Percentiles rank a stretch among this genome's conserved stretches.
These are phyloP conservation scores for Pocillopora grandis DNA, from an alignment of 92 coral and sea anemone species.

Conservation along the genomic window DNA sequence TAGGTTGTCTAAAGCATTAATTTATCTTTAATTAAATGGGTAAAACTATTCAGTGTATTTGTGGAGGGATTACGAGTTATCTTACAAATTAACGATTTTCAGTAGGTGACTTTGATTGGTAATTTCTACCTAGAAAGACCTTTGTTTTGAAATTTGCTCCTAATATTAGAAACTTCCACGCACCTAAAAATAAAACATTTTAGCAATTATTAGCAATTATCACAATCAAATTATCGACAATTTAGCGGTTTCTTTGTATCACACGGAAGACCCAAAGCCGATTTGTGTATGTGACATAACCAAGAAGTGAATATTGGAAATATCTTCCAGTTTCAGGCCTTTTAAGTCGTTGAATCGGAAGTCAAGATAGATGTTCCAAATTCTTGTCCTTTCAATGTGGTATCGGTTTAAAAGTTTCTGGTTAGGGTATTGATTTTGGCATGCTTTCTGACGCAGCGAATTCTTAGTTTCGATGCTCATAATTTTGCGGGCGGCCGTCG, in stretches of 20 bases:
- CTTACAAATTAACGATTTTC: no score
- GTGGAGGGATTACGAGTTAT: no score
- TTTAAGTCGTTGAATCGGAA: conserved; percentile 4
- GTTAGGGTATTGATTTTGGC: background rate
- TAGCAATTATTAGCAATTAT: background rate
- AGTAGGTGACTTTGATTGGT: no score
- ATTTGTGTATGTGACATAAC: background rate
- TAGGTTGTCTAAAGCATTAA: no score
- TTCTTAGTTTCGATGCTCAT: background rate
- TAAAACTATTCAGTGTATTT: no score
- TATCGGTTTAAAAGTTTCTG: background rate
- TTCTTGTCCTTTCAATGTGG: background rate
- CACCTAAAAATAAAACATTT: conserved; percentile 15
- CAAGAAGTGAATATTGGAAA: conserved; percentile 13
- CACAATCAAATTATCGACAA: background rate
- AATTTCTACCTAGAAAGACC: no score
- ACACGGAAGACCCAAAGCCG: conserved; percentile 2
- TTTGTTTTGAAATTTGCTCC: background rate
- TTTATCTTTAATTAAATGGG: no score
- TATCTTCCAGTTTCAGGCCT: background rate
- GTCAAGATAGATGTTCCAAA: background rate
- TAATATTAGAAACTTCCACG: conserved; percentile 32
- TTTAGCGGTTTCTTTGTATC: conserved; percentile 15
- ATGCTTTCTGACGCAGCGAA: background rate
- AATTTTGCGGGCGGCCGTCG: no score